A percentile compares a stretch with the other conserved stretches of the same genome.
phyloP scores from a whole-genome alignment of 2,113 vertebrate genomes.

The Riparia riparia region DNA sequence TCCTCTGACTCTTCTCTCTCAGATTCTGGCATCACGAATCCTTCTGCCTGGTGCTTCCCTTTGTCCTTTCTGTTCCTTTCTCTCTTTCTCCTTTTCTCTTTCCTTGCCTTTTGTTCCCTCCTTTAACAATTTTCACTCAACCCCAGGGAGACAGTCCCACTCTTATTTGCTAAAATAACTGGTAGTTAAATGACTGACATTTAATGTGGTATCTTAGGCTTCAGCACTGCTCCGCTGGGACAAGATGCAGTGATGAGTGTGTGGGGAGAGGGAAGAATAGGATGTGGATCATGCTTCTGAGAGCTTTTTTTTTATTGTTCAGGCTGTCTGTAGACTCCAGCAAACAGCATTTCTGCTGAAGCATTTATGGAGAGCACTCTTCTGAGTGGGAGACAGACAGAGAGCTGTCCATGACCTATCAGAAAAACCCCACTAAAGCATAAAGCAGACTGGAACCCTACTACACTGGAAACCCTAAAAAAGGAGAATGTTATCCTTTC shows the following conservation, averaged over 20 bases:
- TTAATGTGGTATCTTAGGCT: constrained; percentile 30
- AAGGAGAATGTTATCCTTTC: background rate
- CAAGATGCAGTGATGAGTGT: constrained; percentile 17
- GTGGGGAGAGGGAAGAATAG: constrained; percentile 55
- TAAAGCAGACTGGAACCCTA: background rate
- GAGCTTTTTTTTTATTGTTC: background rate
- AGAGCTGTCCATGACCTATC: background rate
- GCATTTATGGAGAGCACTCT: background rate
- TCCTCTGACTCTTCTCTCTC: background rate
- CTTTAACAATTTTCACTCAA: constrained; percentile 14
- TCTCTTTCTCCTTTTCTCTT: background rate
- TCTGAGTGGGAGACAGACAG: background rate
- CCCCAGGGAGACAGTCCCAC: constrained; percentile 57
- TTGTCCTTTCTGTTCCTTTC: constrained; percentile 11
- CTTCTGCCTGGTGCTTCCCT: background rate
- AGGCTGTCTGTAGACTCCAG: constrained; percentile 7
- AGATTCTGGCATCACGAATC: background rate
- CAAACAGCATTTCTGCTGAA: background rate
- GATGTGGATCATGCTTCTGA: constrained; percentile 36
- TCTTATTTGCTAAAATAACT: constrained; percentile 66
- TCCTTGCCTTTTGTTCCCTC: background rate
- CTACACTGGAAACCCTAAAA: background rate
- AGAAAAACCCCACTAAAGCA: background rate
- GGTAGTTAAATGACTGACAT: constrained; percentile 53
- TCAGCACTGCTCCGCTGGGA: constrained; percentile 13